Conservation (phyloP, 2,113 vertebrate species). For the Sinocyclocheilus rhinocerous region DNA sequence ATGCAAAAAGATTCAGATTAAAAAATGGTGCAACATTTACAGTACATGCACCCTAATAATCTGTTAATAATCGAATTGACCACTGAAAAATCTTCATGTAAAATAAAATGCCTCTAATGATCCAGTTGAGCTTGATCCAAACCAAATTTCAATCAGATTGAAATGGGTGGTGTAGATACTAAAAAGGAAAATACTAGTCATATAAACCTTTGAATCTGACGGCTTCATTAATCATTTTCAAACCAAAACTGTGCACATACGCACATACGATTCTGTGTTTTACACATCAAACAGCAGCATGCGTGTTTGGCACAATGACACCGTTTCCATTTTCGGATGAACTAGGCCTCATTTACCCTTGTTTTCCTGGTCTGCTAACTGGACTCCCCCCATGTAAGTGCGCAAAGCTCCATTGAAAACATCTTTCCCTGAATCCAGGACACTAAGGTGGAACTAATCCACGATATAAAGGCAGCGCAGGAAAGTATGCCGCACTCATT, state of each 20-base stretch:
- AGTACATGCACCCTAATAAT: neutral
- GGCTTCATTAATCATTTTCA: neutral
- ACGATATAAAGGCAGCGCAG: constrained; percentile 66
- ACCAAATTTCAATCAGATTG: neutral
- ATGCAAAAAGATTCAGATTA: neutral
- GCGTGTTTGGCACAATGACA: neutral
- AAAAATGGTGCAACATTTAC: neutral
- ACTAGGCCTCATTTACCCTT: neutral
- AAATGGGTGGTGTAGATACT: neutral
- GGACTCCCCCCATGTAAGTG: constrained; percentile 14
- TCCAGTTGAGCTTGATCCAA: neutral
- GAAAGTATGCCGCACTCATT: constrained; percentile 72
- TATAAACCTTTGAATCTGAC: neutral
- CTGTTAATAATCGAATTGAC: neutral
- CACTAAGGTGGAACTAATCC: constrained; percentile 75
- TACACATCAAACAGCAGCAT: neutral
- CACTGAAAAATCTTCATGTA: neutral
- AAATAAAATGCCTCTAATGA: neutral
- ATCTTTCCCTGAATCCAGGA: constrained; percentile 44
- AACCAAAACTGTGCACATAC: neutral
- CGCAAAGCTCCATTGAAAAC: constrained; percentile 52
- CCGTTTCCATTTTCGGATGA: neutral
- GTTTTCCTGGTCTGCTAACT: neutral
- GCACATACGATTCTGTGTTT: neutral
- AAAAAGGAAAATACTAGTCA: neutral